These are phyloP conservation scores for Yponomeuta malinellus DNA, from an alignment of 2,888 invertebrate genomes.

Conservation along the genomic window DNA sequence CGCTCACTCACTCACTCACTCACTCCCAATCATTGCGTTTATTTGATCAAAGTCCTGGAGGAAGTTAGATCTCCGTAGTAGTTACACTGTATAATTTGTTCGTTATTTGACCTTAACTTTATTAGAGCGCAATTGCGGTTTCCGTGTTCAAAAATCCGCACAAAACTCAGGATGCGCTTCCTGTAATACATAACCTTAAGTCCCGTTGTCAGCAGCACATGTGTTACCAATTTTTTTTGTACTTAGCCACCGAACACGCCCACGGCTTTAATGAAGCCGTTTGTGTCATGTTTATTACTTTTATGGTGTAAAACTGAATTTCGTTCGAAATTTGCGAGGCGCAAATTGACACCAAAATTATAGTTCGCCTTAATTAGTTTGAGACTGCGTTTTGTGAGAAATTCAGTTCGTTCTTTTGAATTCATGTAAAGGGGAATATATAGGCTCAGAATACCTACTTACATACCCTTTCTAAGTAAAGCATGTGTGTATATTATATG, in stretches of 20 bases:
- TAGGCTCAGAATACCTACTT: neutral
- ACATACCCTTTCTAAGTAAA: neutral
- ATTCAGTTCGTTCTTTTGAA: neutral
- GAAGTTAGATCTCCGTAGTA: too few species aligned
- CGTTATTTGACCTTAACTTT: too few species aligned
- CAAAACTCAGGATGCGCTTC: neutral
- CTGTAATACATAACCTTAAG: conserved; percentile 6
- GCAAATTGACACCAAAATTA: conserved; percentile 66
- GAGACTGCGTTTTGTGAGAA: neutral
- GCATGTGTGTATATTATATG: too few species aligned
- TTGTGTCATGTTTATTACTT: conserved; percentile 72
- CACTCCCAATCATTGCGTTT: neutral
- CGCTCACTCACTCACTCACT: neutral
- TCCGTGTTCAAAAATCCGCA: too few species aligned
- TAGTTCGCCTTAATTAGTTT: conserved; percentile 51
- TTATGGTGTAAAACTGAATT: conserved; percentile 65
- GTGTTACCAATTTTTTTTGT: conserved; percentile 42
- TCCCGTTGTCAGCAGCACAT: conserved; percentile 26
- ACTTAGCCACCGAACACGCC: conserved; percentile 56
- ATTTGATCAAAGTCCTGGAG: neutral
- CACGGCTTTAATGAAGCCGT: conserved; percentile 67
- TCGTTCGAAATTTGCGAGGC: conserved; percentile 66
- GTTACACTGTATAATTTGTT: neutral
- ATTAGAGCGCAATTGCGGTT: too few species aligned
- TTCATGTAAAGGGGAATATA: neutral